Evolutionary conservation across 2,888 invertebrate genomes (phyloP).

Genomic region (Cheilosia pagana): DNA sequence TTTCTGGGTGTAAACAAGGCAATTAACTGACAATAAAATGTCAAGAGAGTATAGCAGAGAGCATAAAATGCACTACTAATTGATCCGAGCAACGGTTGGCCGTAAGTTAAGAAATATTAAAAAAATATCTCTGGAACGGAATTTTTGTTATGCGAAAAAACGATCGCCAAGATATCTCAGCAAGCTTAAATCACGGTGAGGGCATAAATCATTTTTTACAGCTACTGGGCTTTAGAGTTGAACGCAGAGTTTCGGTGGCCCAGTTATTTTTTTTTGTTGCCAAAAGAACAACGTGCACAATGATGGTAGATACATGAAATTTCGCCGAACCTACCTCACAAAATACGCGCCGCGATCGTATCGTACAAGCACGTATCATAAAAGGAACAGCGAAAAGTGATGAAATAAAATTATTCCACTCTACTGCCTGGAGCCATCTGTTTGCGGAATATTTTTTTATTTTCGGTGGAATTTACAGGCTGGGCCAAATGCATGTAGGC

Average conservation of each 20-base stretch:
- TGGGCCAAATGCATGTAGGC: constrained; percentile 20
- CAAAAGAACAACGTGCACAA: constrained; percentile 8
- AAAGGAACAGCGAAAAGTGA: constrained; percentile 29
- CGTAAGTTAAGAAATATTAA: constrained; percentile 29
- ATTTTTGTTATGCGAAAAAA: not conserved
- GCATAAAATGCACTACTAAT: constrained; percentile 65
- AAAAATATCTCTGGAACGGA: not conserved
- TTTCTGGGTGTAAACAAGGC: constrained; percentile 71
- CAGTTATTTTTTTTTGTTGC: constrained; percentile 26
- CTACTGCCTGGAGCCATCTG: constrained; percentile 9
- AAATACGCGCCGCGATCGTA: constrained; percentile 3
- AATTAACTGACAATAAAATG: constrained; percentile 73
- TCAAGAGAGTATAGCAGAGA: constrained; percentile 52
- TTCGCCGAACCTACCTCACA: constrained; percentile 61
- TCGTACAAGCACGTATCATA: constrained; percentile 17
- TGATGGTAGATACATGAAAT: constrained; percentile 13
- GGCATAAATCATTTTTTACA: constrained; percentile 56
- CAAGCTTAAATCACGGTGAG: constrained; percentile 14
- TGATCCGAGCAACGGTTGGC: constrained; percentile 49
- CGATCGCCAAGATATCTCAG: not conserved
- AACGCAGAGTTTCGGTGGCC: constrained; percentile 31
- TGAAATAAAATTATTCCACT: constrained; percentile 43
- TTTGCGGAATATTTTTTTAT: constrained; percentile 8
- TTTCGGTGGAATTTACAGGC: constrained; percentile 13
- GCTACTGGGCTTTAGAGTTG: constrained; percentile 50